These are phyloP conservation scores for Drosophila oshimai DNA, from an alignment of 1,140 invertebrate species.

Conservation along the genomic window DNA sequence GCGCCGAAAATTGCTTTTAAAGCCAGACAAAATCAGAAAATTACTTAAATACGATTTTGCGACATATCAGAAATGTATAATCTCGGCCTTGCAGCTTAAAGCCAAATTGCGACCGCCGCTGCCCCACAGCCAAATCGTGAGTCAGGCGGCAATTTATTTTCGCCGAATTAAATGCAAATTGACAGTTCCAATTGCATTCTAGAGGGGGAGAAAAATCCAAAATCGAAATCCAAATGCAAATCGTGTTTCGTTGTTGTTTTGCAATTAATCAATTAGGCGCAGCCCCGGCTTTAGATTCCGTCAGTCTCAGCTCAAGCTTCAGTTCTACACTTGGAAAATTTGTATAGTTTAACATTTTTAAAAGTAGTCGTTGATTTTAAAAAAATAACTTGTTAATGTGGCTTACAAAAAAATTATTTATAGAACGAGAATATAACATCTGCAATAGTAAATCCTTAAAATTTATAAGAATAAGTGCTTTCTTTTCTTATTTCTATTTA, in stretches of 20 bases:
- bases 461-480: too few relatives aligned
- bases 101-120: slow-evolving; percentile 48
- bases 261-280: slow-evolving; percentile 80
- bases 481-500: too few relatives aligned
- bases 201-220: slow-evolving; percentile 44
- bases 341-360: not conserved
- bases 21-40: slow-evolving; percentile 1
- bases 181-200: slow-evolving; percentile 78
- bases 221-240: slow-evolving; percentile 73
- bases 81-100: slow-evolving; percentile 55
- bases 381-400: too few relatives aligned
- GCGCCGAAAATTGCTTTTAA: slow-evolving; percentile 29
- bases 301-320: slow-evolving; percentile 17
- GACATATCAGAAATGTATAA: slow-evolving; percentile 50
- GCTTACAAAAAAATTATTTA: too few relatives aligned
- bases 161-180: slow-evolving; percentile 80
- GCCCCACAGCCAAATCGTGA: slow-evolving; percentile 61
- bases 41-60: slow-evolving; percentile 36
- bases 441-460: too few relatives aligned
- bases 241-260: slow-evolving; percentile 74
- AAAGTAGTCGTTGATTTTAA: too few relatives aligned
- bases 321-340: not conserved
- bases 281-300: slow-evolving; percentile 36
- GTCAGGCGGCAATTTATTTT: slow-evolving; percentile 77
- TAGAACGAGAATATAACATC: too few relatives aligned